Conservation (phyloP, 1,140 invertebrate species). For the Tetraneura akinire region DNA sequence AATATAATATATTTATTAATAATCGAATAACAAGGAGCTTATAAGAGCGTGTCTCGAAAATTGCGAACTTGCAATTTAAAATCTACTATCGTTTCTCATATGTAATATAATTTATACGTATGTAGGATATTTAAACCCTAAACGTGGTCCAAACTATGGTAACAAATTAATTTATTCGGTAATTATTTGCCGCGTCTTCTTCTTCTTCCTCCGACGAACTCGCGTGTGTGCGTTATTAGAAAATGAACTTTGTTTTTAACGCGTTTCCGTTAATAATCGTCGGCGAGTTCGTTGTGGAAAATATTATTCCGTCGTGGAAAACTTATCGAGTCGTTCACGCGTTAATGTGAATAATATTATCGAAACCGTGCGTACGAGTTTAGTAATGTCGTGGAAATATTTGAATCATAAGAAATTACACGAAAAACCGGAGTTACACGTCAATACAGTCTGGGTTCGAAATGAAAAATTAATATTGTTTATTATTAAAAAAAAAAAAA, state of each 20-base stretch:
- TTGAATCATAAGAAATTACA: constrained; percentile 12
- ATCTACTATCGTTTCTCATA: background rate
- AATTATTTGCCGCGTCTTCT: background rate
- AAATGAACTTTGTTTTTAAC: constrained; percentile 1
- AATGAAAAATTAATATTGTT: background rate
- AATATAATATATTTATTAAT: no score
- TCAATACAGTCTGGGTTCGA: background rate
- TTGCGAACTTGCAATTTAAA: background rate
- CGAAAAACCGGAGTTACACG: background rate
- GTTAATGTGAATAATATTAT: background rate
- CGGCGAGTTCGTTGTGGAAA: background rate
- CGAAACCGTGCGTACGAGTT: background rate
- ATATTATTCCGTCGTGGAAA: background rate
- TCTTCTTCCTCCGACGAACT: background rate
- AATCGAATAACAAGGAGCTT: background rate
- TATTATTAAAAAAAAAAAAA: background rate
- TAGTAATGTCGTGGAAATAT: no score
- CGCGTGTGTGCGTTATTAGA: background rate
- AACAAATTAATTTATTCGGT: constrained; percentile 14
- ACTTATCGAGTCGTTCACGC: background rate
- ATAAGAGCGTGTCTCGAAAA: background rate
- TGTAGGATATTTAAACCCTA: no score
- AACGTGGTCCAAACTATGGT: background rate
- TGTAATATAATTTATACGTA: no score
- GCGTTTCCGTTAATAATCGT: constrained; percentile 9